Base-by-base conservation (phyloP, 2,113 vertebrate species). In the Dinomys branickii region DNA sequence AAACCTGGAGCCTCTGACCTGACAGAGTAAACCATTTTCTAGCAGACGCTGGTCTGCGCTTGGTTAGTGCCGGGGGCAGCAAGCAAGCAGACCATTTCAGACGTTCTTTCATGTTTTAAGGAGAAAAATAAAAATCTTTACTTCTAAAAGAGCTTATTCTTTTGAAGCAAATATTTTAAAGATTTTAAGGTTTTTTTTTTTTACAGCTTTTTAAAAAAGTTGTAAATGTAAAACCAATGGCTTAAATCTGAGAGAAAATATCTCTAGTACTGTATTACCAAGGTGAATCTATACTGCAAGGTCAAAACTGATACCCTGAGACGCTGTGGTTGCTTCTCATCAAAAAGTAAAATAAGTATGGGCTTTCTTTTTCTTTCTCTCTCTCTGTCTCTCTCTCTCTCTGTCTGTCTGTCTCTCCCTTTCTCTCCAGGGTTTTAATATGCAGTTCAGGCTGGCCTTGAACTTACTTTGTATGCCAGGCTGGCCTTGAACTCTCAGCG, bases 141-240 rank as follows among this genome's bases (percentile, higher is more conserved):
- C 38, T 58, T 85, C 24, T 96, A 90, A 93, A 96, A 73, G 26
- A 96, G 22, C 84, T 84, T 63, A 96, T 12, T 13, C n/a, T 91
- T 81, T 91, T 41, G 20, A 28, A 84, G 47, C 44, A 85, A 91
- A 52, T 8, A 88, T 19, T 58, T 91, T 78, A 14, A 90, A 22
- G 65, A 85, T 24, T 89, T 38, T 61, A 7, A 47, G 65, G 24
- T 9, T 93, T 88, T 61, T 56, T 0, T 9, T 93, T 88, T 61
- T 56, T 0, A 28, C 35, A 24, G 4, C 38, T 44, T 81, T 83
- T 69, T 78, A 41, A 73, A 69, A 3, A 90, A 93, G 47, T 56
- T 94, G 17, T 83, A 91, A 91, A 71, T 85, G 41, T 71, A 85
- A 91, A 90, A 59, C 30, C 61, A 30, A 82, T 77, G 52, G 41